These are phyloP conservation scores for Arrhopalites spinosus DNA, from an alignment of 2,888 invertebrate genomes.

Conservation along the genomic window DNA sequence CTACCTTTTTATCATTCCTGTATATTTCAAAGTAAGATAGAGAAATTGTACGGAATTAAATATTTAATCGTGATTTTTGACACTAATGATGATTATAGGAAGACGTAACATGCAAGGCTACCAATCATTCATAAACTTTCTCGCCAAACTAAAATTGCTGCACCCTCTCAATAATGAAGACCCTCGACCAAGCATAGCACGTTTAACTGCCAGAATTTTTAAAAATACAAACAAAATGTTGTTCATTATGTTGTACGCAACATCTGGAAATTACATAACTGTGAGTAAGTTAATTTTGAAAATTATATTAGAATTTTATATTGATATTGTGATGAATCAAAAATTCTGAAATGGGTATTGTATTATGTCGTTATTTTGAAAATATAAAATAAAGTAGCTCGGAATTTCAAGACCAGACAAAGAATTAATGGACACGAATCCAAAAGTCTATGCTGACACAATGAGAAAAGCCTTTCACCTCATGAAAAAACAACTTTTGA, in stretches of 20 bases:
- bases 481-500: slow-evolving; percentile 20
- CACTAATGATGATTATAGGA: slow-evolving; percentile 11
- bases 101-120: slow-evolving; percentile 30
- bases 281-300: no score
- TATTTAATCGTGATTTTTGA: neutral
- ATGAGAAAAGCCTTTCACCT: slow-evolving; percentile 32
- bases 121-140: slow-evolving; percentile 31
- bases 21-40: slow-evolving; percentile 36
- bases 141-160: slow-evolving; percentile 25
- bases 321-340: no score
- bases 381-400: no score
- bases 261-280: no score
- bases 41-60: neutral
- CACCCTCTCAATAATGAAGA: neutral
- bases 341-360: no score
- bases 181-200: slow-evolving; percentile 20
- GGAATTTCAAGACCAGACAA: no score
- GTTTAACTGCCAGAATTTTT: slow-evolving; percentile 35
- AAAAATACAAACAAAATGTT: slow-evolving; percentile 36
- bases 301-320: no score
- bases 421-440: no score
- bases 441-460: slow-evolving; percentile 27
- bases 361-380: no score
- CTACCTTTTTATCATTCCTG: slow-evolving; percentile 45
- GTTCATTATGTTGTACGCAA: no score